Base-by-base conservation (phyloP, 2,888 invertebrate genomes). In the Archips crataeganus region DNA sequence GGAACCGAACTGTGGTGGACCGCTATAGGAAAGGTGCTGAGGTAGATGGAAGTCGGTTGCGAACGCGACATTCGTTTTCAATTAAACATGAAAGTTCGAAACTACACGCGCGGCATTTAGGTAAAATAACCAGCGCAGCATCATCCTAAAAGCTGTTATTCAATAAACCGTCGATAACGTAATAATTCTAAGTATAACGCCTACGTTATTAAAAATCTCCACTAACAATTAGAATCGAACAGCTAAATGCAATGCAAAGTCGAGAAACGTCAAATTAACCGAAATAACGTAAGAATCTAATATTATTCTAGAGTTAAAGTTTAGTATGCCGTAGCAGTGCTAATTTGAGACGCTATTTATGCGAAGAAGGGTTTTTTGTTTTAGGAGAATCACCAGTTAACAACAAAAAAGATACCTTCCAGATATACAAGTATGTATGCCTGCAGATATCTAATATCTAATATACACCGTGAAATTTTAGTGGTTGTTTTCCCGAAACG, bases 161-260 rank as follows among this genome's bases (percentile, higher is more conserved):
- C 8, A 54, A 54, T 23, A 54, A 34, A 59, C 0, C 5, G 10
- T 34, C n/a, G 47, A 34, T 67, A 60, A 47, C 15, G 47, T 49
- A 61, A 61, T 39, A 61, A 51, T 32, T 51, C 61, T 10, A 13
- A 13, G 23, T 51, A 63, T 36, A 23, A 36, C 71, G 32, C 65
- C 39, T 23, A 61, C 66, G 66, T 67, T 51, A 60, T 59, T 69
- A 64, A 64, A 69, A 69, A 62, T 36, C 32, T 65, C 59, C 68
- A 60, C 15, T 57, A 10, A 36, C 63, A 69, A 73, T 73, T 73
- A 73, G 73, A 34, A 42, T 36, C 39, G 34, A 69, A 34, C 11
- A 59, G 68, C 64, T 73, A 73, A 73, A 6, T 73, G 59, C 23
- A 39, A 57, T 39, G 54, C 15, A 42, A 57, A 67, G 42, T 9